These are phyloP conservation scores for Peucedramus taeniatus DNA, from an alignment of 2,113 vertebrate genomes.

Conservation along the genomic window DNA sequence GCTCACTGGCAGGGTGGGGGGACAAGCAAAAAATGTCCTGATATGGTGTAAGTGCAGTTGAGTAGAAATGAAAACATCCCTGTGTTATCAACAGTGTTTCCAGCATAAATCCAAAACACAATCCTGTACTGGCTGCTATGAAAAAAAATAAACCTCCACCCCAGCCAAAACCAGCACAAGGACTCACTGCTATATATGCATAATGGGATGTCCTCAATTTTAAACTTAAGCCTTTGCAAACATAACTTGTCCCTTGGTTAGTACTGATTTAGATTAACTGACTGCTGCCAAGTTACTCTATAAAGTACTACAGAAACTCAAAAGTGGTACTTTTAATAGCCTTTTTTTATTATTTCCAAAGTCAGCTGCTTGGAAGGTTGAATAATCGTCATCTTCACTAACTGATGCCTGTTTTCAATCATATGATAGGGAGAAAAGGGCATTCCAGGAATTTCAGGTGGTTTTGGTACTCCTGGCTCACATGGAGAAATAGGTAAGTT, in stretches of 20 bases:
- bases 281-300: neutral
- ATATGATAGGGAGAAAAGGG: constrained; percentile 84
- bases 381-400: neutral
- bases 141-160: neutral
- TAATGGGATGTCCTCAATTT: neutral
- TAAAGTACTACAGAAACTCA: neutral
- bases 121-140: neutral
- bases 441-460: constrained; percentile 76
- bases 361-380: neutral
- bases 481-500: constrained; percentile 81
- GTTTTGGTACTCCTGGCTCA: constrained; percentile 75
- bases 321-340: neutral
- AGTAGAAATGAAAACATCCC: neutral
- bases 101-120: neutral
- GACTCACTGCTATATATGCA: neutral
- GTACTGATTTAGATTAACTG: neutral
- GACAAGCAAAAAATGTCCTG: neutral
- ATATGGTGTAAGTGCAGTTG: rapidly evolving
- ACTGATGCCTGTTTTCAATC: neutral
- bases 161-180: neutral
- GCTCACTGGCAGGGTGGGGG: neutral
- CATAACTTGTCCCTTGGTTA: neutral
- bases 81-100: neutral
- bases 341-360: neutral
- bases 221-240: neutral